These are phyloP conservation scores for Hydrolagus colliei DNA, from an alignment of 2,797 vertebrate genomes.

Conservation along the genomic window DNA sequence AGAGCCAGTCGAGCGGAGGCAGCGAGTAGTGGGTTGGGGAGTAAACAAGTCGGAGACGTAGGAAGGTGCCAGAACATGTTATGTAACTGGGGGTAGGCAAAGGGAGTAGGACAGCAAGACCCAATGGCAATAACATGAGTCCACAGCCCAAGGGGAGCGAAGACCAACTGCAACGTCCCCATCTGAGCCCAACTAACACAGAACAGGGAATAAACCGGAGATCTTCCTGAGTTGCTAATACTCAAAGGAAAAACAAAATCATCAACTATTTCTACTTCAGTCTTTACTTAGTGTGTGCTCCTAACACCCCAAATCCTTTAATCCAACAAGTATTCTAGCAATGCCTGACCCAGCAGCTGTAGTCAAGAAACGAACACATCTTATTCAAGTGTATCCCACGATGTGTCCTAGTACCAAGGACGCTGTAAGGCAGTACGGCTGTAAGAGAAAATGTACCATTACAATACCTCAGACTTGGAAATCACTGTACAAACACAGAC, in stretches of 20 bases:
- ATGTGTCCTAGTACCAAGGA: conserved; percentile 11
- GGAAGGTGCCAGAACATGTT: too few species aligned
- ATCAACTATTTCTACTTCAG: background rate
- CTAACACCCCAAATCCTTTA: conserved; percentile 5
- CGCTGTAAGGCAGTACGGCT: conserved; percentile 4
- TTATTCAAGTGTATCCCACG: background rate
- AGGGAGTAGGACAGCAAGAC: too few species aligned
- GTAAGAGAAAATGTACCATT: conserved; percentile 17
- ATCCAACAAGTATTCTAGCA: background rate
- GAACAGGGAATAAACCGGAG: too few species aligned
- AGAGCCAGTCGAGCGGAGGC: too few species aligned
- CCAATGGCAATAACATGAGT: too few species aligned
- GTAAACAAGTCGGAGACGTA: too few species aligned
- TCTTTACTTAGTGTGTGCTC: conserved; percentile 15
- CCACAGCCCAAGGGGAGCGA: too few species aligned
- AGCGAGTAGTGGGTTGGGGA: too few species aligned
- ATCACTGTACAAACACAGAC: background rate
- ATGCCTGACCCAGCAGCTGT: background rate
- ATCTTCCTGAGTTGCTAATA: background rate
- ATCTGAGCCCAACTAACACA: too few species aligned
- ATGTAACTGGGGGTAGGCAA: too few species aligned
- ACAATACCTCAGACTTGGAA: background rate
- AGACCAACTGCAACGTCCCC: too few species aligned
- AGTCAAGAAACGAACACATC: background rate
- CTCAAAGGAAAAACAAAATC: background rate